Percentiles rank a stretch among this genome's conserved stretches.
Evolutionary conservation across 2,797 vertebrate species (phyloP).

Genomic region (Gadopsis marmoratus): DNA sequence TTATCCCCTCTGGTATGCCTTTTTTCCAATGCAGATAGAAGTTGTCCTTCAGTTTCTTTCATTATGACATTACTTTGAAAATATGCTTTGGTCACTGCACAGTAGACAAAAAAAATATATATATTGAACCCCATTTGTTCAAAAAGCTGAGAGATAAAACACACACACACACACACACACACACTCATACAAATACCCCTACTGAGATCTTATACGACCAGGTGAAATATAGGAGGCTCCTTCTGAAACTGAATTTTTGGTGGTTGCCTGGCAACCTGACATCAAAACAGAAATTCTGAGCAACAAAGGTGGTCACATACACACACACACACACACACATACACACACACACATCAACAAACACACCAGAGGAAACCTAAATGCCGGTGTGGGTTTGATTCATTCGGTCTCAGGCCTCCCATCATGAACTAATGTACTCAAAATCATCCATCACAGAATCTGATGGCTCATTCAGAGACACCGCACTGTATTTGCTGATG

Average conservation of each 20-base stretch:
- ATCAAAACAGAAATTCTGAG: conserved; percentile 57
- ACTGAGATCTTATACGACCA: conserved; percentile 38
- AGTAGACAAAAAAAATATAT: conserved; percentile 3
- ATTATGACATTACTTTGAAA: conserved; percentile 50
- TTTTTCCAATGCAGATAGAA: conserved; percentile 32
- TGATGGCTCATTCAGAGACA: conserved; percentile 45
- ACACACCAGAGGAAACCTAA: conserved; percentile 33
- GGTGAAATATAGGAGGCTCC: conserved; percentile 53
- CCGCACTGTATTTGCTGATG: conserved; percentile 47
- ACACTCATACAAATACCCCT: conserved; percentile 5
- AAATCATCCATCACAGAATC: conserved; percentile 45
- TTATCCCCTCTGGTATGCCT: background rate
- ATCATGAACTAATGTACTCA: conserved; percentile 53
- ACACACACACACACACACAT: conserved; percentile 30
- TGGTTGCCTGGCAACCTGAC: conserved; percentile 73
- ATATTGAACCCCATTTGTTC: background rate
- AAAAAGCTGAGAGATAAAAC: conserved; percentile 46
- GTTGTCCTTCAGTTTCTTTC: conserved; percentile 38
- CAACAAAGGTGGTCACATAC: conserved; percentile 47
- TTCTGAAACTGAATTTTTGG: conserved; percentile 36
- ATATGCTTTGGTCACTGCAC: conserved; percentile 26
- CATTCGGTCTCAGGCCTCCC: conserved; percentile 36
- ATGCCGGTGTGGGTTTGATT: conserved; percentile 44
- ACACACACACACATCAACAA: conserved; percentile 20
- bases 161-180: background rate